A percentile compares a stretch with the other conserved stretches of the same genome.
Evolutionary conservation across 2,113 vertebrate species (phyloP).

Genomic region (Callipepla californica): DNA sequence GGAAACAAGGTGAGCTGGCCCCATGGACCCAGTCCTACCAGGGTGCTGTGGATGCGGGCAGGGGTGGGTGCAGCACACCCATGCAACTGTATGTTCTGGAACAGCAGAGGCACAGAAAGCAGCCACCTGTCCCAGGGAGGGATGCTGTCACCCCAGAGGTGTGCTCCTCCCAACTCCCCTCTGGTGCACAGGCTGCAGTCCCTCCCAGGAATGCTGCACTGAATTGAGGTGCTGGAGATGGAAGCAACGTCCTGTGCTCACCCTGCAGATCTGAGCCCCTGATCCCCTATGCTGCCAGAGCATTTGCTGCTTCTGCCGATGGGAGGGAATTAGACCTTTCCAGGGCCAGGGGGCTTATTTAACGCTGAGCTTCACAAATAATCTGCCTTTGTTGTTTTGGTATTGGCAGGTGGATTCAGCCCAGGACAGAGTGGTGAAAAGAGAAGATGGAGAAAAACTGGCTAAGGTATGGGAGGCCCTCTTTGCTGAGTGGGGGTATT

Average conservation of each 20-base stretch:
- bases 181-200: not conserved
- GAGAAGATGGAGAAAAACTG: conserved; percentile 91
- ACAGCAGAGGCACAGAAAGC: not conserved
- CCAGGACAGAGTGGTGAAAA: conserved; percentile 90
- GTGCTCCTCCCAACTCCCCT: not conserved
- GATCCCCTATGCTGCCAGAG: not conserved
- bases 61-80: not conserved
- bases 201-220: not conserved
- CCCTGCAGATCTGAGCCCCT: not conserved
- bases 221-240: too few species aligned
- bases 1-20: conserved; percentile 89
- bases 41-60: accelerated
- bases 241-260: not conserved
- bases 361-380: not conserved
- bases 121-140: not conserved
- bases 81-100: not conserved
- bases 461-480: conserved; percentile 83
- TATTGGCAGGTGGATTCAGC: conserved; percentile 87
- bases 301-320: not conserved
- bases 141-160: too few species aligned
- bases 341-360: not conserved
- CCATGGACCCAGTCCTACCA: not conserved
- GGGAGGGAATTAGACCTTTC: not conserved
- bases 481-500: accelerated
- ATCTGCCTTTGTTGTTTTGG: not conserved